These are phyloP conservation scores for Amazona finschi DNA, from an alignment of 2,797 vertebrate species.

Conservation along the genomic window DNA sequence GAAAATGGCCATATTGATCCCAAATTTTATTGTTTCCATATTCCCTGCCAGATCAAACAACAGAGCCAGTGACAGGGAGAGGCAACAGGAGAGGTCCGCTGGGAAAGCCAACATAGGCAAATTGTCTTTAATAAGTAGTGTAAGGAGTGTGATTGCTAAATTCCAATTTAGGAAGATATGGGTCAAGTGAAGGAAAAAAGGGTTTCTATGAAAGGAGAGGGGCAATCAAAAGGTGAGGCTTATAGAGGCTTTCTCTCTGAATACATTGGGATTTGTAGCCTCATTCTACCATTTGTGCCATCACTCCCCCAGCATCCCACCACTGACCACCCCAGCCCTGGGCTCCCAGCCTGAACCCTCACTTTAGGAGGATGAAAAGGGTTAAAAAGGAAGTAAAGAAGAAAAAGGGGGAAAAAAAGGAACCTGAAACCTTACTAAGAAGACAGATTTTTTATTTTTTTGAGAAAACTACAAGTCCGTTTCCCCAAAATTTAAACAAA, in stretches of 20 bases:
- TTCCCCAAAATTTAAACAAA: background rate
- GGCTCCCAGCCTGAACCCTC: background rate
- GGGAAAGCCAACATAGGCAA: rapidly evolving
- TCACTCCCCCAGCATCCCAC: rapidly evolving
- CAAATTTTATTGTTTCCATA: background rate
- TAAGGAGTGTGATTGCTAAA: background rate
- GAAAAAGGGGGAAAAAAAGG: rapidly evolving
- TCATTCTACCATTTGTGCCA: background rate
- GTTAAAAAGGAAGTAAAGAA: background rate
- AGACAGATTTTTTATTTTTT: rapidly evolving
- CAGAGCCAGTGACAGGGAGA: background rate
- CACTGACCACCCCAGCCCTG: background rate
- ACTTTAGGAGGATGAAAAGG: background rate
- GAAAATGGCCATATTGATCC: background rate
- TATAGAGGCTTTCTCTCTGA: background rate
- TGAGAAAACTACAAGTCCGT: background rate
- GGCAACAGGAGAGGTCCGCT: background rate
- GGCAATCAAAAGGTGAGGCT: background rate
- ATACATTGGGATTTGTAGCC: background rate
- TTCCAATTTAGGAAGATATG: background rate
- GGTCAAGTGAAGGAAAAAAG: background rate
- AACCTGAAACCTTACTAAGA: background rate
- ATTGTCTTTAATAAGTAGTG: background rate
- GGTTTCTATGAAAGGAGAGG: background rate
- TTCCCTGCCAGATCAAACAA: background rate